These are phyloP conservation scores for Bujurquina vittata DNA, from an alignment of 2,113 vertebrate genomes.

Conservation along the genomic window DNA sequence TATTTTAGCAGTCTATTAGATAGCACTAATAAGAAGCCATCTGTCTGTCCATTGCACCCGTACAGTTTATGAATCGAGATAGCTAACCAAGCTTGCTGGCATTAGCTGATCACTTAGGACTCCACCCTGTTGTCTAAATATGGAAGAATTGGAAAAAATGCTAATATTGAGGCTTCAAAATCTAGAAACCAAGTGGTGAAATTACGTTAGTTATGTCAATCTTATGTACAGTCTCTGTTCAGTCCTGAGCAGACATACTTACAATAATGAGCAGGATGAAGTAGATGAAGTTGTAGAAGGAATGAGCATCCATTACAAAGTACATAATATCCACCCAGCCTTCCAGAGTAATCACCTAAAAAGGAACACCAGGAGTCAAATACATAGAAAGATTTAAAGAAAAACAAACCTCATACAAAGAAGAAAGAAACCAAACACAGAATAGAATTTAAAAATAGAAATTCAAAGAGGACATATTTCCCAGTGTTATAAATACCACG, in stretches of 20 bases:
- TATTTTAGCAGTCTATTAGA: neutral
- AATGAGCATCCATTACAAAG: conserved; percentile 99
- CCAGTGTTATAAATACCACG: neutral
- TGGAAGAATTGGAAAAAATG: neutral
- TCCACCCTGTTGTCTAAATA: neutral
- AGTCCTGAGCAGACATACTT: conserved; percentile 72
- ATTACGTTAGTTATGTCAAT: neutral
- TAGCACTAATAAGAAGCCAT: neutral
- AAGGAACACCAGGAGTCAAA: neutral
- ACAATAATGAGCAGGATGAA: conserved; percentile 99
- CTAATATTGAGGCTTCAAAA: neutral
- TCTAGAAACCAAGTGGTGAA: neutral
- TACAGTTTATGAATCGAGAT: neutral
- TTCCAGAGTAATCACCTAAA: conserved; percentile 96
- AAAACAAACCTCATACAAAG: neutral
- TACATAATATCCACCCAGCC: conserved; percentile 99
- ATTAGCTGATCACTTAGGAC: neutral
- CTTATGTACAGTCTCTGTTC: neutral
- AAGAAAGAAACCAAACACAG: neutral
- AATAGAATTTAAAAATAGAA: neutral
- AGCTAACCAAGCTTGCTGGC: neutral
- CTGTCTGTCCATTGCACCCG: neutral
- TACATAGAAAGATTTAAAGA: neutral
- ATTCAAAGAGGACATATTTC: neutral
- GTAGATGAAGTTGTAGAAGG: conserved; percentile 99